These are phyloP conservation scores for Aurelia aurita DNA, from an alignment of 30 jellyfish, hydroid and myxozoan species.

Conservation along the genomic window DNA sequence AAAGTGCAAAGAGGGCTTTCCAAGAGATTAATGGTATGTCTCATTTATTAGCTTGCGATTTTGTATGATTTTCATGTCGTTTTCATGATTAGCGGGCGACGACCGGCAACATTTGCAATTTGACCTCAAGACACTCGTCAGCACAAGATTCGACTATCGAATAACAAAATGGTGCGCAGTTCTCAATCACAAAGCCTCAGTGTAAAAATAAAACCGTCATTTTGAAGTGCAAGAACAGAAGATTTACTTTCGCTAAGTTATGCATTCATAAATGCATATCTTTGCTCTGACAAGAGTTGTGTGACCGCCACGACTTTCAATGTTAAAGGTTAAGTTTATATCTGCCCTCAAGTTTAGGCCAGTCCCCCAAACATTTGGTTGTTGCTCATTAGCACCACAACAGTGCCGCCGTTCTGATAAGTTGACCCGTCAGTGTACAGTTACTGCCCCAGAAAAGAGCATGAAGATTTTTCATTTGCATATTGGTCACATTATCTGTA, in stretches of 20 bases:
- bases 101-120: conserved; percentile 56
- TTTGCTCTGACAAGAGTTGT: background rate
- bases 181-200: background rate
- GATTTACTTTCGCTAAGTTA: background rate
- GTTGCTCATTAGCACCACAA: no score
- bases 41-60: background rate
- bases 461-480: no score
- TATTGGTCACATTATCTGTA: no score
- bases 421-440: no score
- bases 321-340: conserved; percentile 40
- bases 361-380: no score
- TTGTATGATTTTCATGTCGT: background rate
- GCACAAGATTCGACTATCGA: background rate
- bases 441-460: no score
- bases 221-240: background rate
- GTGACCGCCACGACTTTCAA: conserved; percentile 44
- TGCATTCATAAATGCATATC: no score
- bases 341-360: background rate
- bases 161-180: background rate
- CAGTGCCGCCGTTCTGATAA: no score
- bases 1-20: conserved; percentile 80
- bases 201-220: background rate
- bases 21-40: conserved; percentile 84
- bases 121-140: background rate
- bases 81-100: conserved; percentile 26